These are phyloP conservation scores for Ptilodon capucinus DNA, from an alignment of 2,888 invertebrate species.

Conservation along the genomic window DNA sequence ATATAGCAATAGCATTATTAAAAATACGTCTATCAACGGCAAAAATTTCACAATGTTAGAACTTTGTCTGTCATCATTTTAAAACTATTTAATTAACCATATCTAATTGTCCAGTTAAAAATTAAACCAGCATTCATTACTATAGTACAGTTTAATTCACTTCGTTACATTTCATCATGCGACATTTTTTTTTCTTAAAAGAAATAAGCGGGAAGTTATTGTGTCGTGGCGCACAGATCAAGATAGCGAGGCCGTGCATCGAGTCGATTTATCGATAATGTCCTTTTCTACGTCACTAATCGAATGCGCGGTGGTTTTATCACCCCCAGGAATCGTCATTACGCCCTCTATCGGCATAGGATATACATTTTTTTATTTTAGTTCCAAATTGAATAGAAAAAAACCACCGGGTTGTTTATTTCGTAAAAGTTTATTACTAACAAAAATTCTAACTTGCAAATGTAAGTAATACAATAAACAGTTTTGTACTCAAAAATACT, in stretches of 20 bases:
- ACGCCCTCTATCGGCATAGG: slow-evolving; percentile 30
- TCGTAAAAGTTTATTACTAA: neutral
- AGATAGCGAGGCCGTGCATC: slow-evolving; percentile 60
- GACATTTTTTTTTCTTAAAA: slow-evolving; percentile 30
- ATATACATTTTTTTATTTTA: slow-evolving; percentile 38
- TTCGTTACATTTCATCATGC: slow-evolving; percentile 31
- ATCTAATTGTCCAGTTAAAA: neutral
- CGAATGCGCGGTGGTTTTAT: slow-evolving; percentile 66
- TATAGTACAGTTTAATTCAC: neutral
- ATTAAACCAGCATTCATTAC: neutral
- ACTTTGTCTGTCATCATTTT: neutral
- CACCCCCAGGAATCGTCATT: slow-evolving; percentile 74
- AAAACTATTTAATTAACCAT: neutral
- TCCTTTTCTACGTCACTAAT: slow-evolving; percentile 72
- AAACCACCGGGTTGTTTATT: slow-evolving; percentile 10
- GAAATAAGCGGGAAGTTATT: slow-evolving; percentile 57
- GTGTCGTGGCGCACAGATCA: slow-evolving; percentile 62
- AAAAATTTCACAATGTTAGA: too few species aligned
- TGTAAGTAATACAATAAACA: neutral
- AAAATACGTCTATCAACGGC: too few species aligned
- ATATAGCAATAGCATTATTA: too few species aligned
- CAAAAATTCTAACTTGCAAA: too few species aligned
- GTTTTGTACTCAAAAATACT: too few species aligned
- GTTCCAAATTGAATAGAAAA: slow-evolving; percentile 37
- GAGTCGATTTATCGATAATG: slow-evolving; percentile 74